Percentiles rank a stretch among this genome's conserved stretches.
phyloP scores from a whole-genome alignment of 2,113 vertebrate species.

The Mungos mungo region DNA sequence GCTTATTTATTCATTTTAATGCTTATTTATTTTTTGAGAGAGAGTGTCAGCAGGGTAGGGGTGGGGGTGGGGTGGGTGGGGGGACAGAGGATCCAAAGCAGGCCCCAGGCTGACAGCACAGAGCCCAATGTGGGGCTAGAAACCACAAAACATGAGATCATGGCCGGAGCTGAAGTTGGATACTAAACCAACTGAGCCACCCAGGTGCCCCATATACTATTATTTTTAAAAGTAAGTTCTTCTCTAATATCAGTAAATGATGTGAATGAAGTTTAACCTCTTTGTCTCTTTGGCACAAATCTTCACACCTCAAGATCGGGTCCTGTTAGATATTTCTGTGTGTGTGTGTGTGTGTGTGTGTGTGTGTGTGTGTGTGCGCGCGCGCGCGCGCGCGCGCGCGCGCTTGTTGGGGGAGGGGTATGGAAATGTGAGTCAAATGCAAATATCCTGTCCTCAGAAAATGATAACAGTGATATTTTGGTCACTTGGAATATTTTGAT shows the following conservation, averaged over 20 bases:
- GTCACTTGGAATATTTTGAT: constrained; percentile 44
- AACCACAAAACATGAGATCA: no score
- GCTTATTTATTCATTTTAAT: no score
- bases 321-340: not conserved
- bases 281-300: not conserved
- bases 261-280: not conserved
- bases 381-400: not conserved
- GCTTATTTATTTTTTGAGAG: no score
- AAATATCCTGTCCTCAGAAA: constrained; percentile 51
- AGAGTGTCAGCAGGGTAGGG: no score
- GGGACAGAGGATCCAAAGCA: no score
- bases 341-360: not conserved
- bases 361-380: not conserved
- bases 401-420: not conserved
- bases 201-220: no score
- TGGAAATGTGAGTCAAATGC: constrained; percentile 43
- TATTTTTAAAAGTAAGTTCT: constrained; percentile 25
- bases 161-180: no score
- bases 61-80: no score
- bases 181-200: no score
- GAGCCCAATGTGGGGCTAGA: no score
- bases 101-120: no score
- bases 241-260: constrained; percentile 8
- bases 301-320: not conserved
- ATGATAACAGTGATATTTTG: constrained; percentile 23